Base-by-base conservation (phyloP, 2,113 vertebrate genomes). In the Crotophaga sulcirostris region DNA sequence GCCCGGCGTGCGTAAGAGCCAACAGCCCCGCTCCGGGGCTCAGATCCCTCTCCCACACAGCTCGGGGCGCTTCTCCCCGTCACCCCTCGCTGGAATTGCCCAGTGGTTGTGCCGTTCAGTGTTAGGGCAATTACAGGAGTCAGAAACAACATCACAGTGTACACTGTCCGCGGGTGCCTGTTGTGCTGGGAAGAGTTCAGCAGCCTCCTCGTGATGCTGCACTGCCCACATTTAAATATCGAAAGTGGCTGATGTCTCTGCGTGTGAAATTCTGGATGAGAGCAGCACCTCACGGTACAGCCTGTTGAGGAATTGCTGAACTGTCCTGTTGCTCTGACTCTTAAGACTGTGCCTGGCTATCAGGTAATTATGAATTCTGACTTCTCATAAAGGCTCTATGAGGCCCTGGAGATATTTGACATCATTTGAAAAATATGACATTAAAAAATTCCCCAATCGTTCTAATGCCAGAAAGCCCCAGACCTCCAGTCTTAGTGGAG, bases 101-200 rank as follows among this genome's bases (percentile, higher is more conserved):
- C 45, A 0, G 0, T 8, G 58, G 45, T 14, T 1, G 23, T 24
- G 45, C 14, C 1, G 20, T 20, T 45, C 12, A 0, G 63, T 1
- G 0, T 7, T 6, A 2, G 3, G 54, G 59, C 34, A 5, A 0
- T 7, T 4, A 1, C 23, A 8, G 60, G 36, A 3, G 8, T 33
- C 7, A 7, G 40, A 18, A 36, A n/a, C n/a, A n/a, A n/a, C n/a
- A n/a, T n/a, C n/a, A n/a, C n/a, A n/a, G n/a, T n/a, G n/a, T n/a
- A n/a, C n/a, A n/a, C n/a, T n/a, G n/a, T n/a, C n/a, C n/a, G n/a
- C n/a, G n/a, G n/a, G n/a, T n/a, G n/a, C n/a, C 42, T 44, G 16
- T 44, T 16, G 42, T 44, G 42, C 42, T 13, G 42, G 42, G 42
- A 44, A 44, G 16, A 16, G 40, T 4, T 17, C 31, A 4, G 34